These are phyloP conservation scores for Onychomys arenicola DNA, from an alignment of 2,797 vertebrate species.

Conservation along the genomic window DNA sequence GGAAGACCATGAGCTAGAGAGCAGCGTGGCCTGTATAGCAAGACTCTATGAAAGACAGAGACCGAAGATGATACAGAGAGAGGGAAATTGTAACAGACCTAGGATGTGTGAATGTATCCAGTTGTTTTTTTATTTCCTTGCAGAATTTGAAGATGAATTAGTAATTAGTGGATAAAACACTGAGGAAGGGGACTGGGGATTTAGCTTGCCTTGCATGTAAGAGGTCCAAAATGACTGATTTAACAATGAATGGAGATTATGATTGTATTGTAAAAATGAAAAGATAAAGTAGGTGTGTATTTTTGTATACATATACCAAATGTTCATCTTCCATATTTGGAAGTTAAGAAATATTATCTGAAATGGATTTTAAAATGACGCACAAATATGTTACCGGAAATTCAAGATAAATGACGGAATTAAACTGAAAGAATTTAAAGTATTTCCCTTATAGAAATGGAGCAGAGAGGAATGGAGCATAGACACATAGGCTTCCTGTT, in stretches of 20 bases:
- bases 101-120: slow-evolving; percentile 4
- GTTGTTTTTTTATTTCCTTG: slow-evolving; percentile 28
- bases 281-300: not conserved
- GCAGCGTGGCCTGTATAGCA: not conserved
- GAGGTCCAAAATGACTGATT: not conserved
- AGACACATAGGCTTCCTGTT: not conserved
- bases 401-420: slow-evolving; percentile 32
- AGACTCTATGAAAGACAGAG: not conserved
- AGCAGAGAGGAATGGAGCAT: not conserved
- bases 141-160: not conserved
- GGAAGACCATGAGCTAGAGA: not conserved
- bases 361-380: slow-evolving; percentile 45
- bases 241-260: slow-evolving; percentile 24
- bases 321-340: slow-evolving; percentile 12
- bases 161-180: not conserved
- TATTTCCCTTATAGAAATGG: slow-evolving; percentile 42
- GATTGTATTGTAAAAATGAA: slow-evolving; percentile 11
- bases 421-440: slow-evolving; percentile 58
- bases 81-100: not conserved
- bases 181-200: not conserved
- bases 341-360: slow-evolving; percentile 31
- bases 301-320: not conserved
- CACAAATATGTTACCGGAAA: slow-evolving; percentile 28
- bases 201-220: not conserved
- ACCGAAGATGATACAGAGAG: not conserved